Evolutionary conservation across 2,113 vertebrate species (phyloP), one percentile per base, ranked within the genome.

Genomic region (Lycocorax pyrrhopterus): DNA sequence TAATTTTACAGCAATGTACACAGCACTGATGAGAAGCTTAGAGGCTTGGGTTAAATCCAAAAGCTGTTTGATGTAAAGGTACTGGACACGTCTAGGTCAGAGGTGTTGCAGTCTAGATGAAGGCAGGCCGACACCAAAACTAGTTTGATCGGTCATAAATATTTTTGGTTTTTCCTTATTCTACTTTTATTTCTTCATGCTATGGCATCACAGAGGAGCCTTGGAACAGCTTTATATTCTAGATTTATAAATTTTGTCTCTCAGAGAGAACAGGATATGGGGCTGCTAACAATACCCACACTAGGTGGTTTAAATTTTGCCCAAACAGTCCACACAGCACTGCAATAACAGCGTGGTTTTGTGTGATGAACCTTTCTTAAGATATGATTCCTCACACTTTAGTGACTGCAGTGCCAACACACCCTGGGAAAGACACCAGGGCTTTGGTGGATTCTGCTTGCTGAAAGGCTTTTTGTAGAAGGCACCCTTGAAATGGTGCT

Each of bases 331-430:
- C 44, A 73, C 41, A 32, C 5, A 62, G 26, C 41, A 60, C 73
- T n/a, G 41, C 68, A 56, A 1, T 39, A 77, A 44, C 1, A 0
- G 16, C 4, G 22, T 37, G 12, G 0, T 55, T 88, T 30, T 53
- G 7, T 29, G 44, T 8, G 20, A 85, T n/a, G 11, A 90, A 14
- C 32, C 35, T 30, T 41, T 66, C 21, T 47, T 66, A 37, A 3
- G 27, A 32, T 12, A 18, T 4, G 22, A 32, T 26, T 62, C 25
- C 17, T 89, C 47, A 19, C 51, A 32, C 29, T 55, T 33, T 0
- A 41, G 37, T 6, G 44, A 80, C 19, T 7, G 4, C 44, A 63
- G 32, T 33, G 33, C 21, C 53, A 85, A 20, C 6, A 39, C 5
- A 41, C 10, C 9, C 46, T 16, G 19, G 58, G 32, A 52, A 60